A percentile compares a stretch with the other conserved stretches of the same genome.
These are phyloP conservation scores for Sebastes steindachneri DNA, from an alignment of 2,797 vertebrate genomes.

Conservation along the genomic window DNA sequence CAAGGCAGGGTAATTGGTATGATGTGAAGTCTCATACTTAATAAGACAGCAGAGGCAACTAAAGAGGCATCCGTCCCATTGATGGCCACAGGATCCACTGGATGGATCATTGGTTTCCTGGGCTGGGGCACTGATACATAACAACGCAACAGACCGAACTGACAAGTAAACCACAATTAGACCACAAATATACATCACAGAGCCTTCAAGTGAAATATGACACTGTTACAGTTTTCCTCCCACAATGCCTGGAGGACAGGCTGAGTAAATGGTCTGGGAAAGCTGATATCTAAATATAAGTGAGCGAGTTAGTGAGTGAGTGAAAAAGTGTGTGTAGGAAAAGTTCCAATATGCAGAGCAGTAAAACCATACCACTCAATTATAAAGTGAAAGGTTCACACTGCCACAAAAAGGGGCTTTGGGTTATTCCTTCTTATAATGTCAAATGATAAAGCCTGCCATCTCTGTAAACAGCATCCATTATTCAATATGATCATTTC, in stretches of 20 bases:
- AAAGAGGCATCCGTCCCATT: slow-evolving; percentile 20
- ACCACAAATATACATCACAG: slow-evolving; percentile 57
- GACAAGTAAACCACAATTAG: slow-evolving; percentile 62
- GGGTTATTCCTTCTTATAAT: neutral
- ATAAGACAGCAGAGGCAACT: slow-evolving; percentile 20
- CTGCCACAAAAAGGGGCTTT: neutral
- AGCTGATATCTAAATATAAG: slow-evolving; percentile 37
- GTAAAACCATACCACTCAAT: neutral
- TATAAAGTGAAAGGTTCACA: neutral
- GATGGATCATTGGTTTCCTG: slow-evolving; percentile 33
- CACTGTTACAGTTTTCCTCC: slow-evolving; percentile 46
- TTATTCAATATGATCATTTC: slow-evolving; percentile 36
- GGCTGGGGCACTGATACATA: slow-evolving; percentile 26
- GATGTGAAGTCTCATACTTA: slow-evolving; percentile 20
- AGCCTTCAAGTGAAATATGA: slow-evolving; percentile 63
- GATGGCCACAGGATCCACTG: slow-evolving; percentile 22
- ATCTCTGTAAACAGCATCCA: slow-evolving; percentile 15
- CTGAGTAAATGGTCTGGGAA: slow-evolving; percentile 41
- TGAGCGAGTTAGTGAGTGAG: neutral
- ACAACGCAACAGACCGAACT: slow-evolving; percentile 19
- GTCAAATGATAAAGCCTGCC: neutral
- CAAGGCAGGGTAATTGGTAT: slow-evolving; percentile 1
- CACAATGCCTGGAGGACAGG: slow-evolving; percentile 40
- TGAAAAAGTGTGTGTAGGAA: slow-evolving; percentile 1
- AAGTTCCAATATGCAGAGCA: neutral